phyloP scores from a whole-genome alignment of 2,888 invertebrate genomes.

The Brenthis daphne region DNA sequence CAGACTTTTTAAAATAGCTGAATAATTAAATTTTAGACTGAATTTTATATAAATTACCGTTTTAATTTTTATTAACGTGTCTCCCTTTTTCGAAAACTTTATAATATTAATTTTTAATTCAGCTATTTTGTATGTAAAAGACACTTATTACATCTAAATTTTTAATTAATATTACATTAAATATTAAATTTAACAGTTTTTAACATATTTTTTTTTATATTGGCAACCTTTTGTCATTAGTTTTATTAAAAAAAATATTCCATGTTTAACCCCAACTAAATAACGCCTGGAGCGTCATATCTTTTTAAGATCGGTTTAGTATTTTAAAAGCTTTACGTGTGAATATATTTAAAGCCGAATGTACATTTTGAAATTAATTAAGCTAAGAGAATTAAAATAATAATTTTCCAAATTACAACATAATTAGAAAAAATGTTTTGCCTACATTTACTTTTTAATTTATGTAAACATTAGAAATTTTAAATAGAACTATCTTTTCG shows the following conservation, averaged over 20 bases:
- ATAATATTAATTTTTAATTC: no score
- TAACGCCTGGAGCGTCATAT: conserved; percentile 21
- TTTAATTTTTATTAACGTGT: not conserved
- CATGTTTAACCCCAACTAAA: not conserved
- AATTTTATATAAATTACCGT: conserved; percentile 4
- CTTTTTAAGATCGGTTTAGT: conserved; percentile 4
- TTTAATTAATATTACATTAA: not conserved
- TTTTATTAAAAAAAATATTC: conserved; percentile 2
- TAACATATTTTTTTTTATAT: not conserved
- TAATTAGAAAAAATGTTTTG: no score
- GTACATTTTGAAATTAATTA: conserved; percentile 9
- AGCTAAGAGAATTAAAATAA: not conserved
- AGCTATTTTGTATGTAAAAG: no score
- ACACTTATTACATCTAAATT: no score
- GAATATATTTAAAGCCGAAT: conserved; percentile 16
- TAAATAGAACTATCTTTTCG: no score
- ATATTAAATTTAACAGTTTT: not conserved
- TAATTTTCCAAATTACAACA: not conserved
- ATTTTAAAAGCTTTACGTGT: conserved; percentile 12
- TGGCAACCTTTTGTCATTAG: conserved; percentile 1
- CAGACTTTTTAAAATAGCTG: not conserved
- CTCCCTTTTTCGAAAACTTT: no score
- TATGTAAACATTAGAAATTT: no score
- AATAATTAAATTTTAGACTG: not conserved
- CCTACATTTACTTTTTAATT: no score